Evolutionary conservation across 2,888 invertebrate genomes (phyloP).

Genomic region (Danaus chrysippus): DNA sequence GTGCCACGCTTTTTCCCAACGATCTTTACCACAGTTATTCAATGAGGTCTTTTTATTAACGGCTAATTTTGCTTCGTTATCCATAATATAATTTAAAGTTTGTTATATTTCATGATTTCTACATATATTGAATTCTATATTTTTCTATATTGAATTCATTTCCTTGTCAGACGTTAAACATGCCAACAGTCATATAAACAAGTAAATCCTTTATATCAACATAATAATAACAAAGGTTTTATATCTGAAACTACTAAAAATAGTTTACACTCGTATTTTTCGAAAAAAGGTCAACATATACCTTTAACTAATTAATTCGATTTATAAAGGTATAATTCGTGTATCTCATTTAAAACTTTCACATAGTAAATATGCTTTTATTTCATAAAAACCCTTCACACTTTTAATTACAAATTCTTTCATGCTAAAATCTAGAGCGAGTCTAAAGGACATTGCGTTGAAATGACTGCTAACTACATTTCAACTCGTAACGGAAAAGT

Average conservation of each 20-base stretch:
- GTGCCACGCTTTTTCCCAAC: slow-evolving; percentile 13
- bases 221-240: no score
- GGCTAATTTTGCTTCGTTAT: neutral
- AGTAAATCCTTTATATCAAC: no score
- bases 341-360: neutral
- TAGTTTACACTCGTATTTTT: no score
- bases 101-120: neutral
- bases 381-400: neutral
- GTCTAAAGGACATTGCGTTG: neutral
- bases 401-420: neutral
- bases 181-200: no score
- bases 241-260: no score
- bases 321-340: no score
- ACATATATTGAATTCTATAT: no score
- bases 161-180: neutral
- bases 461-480: neutral
- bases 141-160: neutral
- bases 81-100: neutral
- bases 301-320: no score
- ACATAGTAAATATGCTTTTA: neutral
- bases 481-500: neutral
- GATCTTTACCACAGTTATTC: neutral
- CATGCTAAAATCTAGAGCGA: neutral
- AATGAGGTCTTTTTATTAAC: neutral
- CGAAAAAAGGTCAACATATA: no score